Conservation (phyloP, 2,113 vertebrate species). For the Lepus timidus region DNA sequence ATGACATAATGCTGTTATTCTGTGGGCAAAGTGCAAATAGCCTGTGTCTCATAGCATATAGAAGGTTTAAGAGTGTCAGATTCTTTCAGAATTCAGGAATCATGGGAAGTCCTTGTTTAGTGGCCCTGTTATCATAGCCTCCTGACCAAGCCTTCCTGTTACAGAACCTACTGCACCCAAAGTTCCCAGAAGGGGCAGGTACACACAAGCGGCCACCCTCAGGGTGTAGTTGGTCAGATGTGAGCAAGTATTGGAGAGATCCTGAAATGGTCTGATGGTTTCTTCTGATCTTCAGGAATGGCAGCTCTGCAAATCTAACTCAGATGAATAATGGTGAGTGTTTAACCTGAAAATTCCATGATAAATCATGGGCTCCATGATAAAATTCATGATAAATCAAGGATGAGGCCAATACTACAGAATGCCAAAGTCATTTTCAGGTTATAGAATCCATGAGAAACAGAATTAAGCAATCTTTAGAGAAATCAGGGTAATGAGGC, state of each 20-base stretch:
- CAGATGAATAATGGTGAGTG: not conserved
- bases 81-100: constrained; percentile 9
- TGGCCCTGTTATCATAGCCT: not conserved
- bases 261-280: not conserved
- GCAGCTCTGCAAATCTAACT: not conserved
- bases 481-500: not conserved
- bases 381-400: not conserved
- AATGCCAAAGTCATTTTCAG: constrained; percentile 43
- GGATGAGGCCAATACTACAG: not conserved
- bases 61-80: not conserved
- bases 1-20: not conserved
- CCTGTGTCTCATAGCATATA: rapidly evolving
- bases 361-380: not conserved
- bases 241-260: not conserved
- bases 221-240: not conserved
- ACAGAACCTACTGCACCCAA: not conserved
- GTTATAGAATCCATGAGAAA: not conserved
- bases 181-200: not conserved
- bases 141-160: not conserved
- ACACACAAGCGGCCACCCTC: not conserved
- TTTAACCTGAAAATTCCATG: not conserved
- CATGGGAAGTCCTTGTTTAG: not conserved
- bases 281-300: not conserved
- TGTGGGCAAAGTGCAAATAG: not conserved
- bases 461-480: not conserved